Evolutionary conservation across 2,888 invertebrate genomes (phyloP), one percentile per base, ranked within the genome.

Genomic region (Euspilapteryx auroguttella): DNA sequence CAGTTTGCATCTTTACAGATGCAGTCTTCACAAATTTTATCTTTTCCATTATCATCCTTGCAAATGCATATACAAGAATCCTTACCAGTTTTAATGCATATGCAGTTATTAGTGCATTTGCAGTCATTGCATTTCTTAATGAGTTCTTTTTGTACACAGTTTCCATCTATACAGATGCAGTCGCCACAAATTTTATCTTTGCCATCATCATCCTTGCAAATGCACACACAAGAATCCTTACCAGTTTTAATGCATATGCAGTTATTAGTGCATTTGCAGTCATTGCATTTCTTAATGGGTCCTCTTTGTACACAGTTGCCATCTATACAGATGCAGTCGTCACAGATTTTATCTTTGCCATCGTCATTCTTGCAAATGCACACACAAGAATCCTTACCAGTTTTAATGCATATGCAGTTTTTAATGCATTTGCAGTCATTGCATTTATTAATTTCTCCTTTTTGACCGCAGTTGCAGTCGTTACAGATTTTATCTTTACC

Each of bases 1-100:
- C 31, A 31, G 2, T 17, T 14, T 10, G 8, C 30, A 11, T 11
- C 11, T 12, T 5, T n/a, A 10, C 29, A 31, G n/a, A 20, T 12
- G 20, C 33, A 34, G 14, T 30, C 25, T 5, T 22, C 10, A 11
- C 32, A 32, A 3, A 14, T 25, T 12, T 32, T 32, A 7, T 36
- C 13, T 29, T 31, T n/a, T 21, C 37, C 23, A 3, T 35, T 34
- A 11, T 37, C 36, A 29, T 46, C 45, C 4, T 37, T 14, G 12
- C 43, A 39, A 1, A 47, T 21, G 15, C 53, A 52, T 13, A 51
- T 31, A 32, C 49, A 49, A n/a, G 38, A 10, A 25, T 44, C 42
- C 2, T 47, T 46, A 0, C 32, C 37, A 8, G 43, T 44, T 7
- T 34, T 31, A 1, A 47, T 35, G 28, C 51, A 49, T 12, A 44